phyloP scores from a whole-genome alignment of 2,797 vertebrate genomes.

The Sebastolobus altivelis region DNA sequence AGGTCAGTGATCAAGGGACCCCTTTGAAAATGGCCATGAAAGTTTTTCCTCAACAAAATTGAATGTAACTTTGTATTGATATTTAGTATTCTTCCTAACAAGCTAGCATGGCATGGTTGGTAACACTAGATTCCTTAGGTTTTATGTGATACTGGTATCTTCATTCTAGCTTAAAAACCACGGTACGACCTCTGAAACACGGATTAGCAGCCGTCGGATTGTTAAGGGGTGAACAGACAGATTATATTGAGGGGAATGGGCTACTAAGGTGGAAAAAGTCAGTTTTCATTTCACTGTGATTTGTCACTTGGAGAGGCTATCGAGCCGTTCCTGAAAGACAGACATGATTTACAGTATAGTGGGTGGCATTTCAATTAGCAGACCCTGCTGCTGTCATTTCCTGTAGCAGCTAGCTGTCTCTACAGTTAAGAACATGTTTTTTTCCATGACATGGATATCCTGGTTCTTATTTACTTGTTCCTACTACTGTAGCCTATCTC shows the following conservation, averaged over 20 bases:
- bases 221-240: not conserved
- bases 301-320: slow-evolving; percentile 17
- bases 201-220: too few species aligned
- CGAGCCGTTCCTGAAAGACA: slow-evolving; percentile 25
- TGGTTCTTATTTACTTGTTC: slow-evolving; percentile 29
- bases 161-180: too few species aligned
- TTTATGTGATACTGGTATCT: too few species aligned
- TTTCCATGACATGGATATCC: slow-evolving; percentile 3
- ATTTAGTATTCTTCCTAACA: too few species aligned
- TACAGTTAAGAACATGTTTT: slow-evolving; percentile 26
- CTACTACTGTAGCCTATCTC: slow-evolving; percentile 24
- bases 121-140: too few species aligned
- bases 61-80: too few species aligned
- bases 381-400: slow-evolving; percentile 20
- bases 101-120: too few species aligned
- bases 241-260: slow-evolving; percentile 7
- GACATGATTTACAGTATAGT: slow-evolving; percentile 38
- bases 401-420: not conserved
- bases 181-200: too few species aligned
- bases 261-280: not conserved
- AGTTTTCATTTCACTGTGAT: slow-evolving; percentile 33
- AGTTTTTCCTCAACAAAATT: too few species aligned
- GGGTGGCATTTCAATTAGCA: slow-evolving; percentile 43
- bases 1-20: too few species aligned
- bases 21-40: too few species aligned